phyloP scores from a whole-genome alignment of 2,113 vertebrate genomes.

The Fregetta grallaria region DNA sequence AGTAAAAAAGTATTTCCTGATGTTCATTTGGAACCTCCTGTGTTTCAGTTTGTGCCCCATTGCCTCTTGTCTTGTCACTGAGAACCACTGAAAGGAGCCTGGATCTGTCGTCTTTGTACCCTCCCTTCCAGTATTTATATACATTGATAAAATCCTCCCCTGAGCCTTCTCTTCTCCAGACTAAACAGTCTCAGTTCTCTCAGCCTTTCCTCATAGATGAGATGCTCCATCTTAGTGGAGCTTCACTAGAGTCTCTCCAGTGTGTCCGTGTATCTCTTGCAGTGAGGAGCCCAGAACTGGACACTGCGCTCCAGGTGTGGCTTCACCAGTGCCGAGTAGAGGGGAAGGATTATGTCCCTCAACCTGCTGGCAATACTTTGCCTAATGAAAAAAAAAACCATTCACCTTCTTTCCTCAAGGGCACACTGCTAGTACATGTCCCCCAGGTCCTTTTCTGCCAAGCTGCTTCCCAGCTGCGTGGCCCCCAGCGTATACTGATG shows the following conservation, averaged over 20 bases:
- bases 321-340: not conserved
- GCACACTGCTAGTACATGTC: not conserved
- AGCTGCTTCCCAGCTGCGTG: not conserved
- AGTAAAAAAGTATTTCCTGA: not conserved
- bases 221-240: not conserved
- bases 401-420: not conserved
- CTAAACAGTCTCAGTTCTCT: not conserved
- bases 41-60: not conserved
- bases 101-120: not conserved
- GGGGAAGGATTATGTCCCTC: not conserved
- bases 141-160: not conserved
- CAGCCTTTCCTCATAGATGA: not conserved
- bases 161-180: not conserved
- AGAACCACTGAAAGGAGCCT: not conserved
- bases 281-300: not conserved
- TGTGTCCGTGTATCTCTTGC: too few species aligned
- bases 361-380: not conserved
- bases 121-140: not conserved
- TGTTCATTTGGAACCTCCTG: accelerated
- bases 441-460: not conserved
- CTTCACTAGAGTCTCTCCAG: not conserved
- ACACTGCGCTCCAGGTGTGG: not conserved
- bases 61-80: not conserved
- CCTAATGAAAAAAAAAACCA: not conserved
- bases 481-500: not conserved